These are phyloP conservation scores for Oenanthe oenanthe DNA, from an alignment of 2,113 vertebrate species.

Conservation along the genomic window DNA sequence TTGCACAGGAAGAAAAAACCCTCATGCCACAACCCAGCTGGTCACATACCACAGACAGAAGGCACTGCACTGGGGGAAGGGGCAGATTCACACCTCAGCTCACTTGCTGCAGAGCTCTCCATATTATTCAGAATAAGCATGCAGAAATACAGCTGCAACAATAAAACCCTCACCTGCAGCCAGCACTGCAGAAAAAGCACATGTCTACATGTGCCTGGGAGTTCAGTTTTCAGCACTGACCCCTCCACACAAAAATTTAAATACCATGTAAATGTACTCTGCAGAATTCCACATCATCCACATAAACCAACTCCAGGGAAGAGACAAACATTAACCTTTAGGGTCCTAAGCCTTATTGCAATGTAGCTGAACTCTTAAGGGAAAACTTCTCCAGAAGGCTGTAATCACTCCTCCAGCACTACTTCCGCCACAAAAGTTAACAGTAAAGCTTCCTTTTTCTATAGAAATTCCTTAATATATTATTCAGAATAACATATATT, in stretches of 20 bases:
- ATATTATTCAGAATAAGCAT: no score
- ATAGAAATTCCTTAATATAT: not conserved
- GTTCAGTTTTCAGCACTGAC: not conserved
- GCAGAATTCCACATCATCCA: not conserved
- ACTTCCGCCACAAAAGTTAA: not conserved
- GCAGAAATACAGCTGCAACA: not conserved
- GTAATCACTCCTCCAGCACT: not conserved
- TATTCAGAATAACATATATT: not conserved
- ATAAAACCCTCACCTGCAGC: not conserved
- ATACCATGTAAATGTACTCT: rapidly evolving
- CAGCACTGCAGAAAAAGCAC: not conserved
- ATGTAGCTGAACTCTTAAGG: not conserved
- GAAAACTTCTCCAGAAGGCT: not conserved
- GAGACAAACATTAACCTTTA: not conserved
- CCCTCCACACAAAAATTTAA: not conserved
- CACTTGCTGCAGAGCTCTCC: not conserved
- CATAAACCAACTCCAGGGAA: not conserved
- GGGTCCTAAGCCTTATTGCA: not conserved
- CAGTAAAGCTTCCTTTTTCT: not conserved
- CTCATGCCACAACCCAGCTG: not conserved
- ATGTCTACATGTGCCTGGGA: not conserved
- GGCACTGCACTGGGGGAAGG: not conserved
- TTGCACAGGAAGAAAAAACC: not conserved
- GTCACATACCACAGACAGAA: not conserved
- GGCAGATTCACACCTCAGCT: not conserved